A percentile compares a stretch with the other conserved stretches of the same genome.
Evolutionary conservation across 2,888 invertebrate species (phyloP).

Genomic region (Spatulosminthurus flaviceps): DNA sequence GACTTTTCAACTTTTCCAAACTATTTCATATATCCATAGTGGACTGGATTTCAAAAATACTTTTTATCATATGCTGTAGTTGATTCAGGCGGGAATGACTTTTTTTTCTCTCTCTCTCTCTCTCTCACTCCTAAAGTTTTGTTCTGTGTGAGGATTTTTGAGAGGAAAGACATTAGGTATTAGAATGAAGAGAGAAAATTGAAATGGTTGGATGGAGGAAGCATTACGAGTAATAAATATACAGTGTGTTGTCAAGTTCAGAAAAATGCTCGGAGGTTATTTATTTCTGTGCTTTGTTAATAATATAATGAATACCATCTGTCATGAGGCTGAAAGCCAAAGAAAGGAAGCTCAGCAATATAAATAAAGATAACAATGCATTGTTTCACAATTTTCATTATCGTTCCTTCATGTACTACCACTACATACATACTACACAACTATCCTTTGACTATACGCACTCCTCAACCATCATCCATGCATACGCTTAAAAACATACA

Average conservation of each 20-base stretch:
- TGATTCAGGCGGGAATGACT: not conserved
- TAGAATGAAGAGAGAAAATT: not conserved
- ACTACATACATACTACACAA: not conserved
- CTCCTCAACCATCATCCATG: too few species aligned
- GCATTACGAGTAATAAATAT: conserved; percentile 14
- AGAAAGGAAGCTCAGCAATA: conserved; percentile 44
- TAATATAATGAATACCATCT: conserved; percentile 49
- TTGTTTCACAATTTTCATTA: conserved; percentile 27
- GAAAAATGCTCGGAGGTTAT: conserved; percentile 31
- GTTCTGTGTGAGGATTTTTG: too few species aligned
- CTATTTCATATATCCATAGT: not conserved
- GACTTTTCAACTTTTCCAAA: too few species aligned
- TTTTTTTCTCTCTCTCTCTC: conserved; percentile 8
- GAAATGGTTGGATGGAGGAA: not conserved
- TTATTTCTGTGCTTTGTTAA: conserved; percentile 48
- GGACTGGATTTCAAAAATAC: not conserved
- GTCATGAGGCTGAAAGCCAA: conserved; percentile 31
- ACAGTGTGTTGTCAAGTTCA: conserved; percentile 12
- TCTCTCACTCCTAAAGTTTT: too few species aligned
- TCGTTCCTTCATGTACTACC: not conserved
- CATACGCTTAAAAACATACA: too few species aligned
- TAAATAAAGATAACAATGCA: conserved; percentile 40
- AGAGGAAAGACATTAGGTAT: too few species aligned
- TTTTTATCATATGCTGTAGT: not conserved
- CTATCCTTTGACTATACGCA: too few species aligned